Evolutionary conservation across 2,888 invertebrate species (phyloP).

Genomic region (Pelosia muscerda): DNA sequence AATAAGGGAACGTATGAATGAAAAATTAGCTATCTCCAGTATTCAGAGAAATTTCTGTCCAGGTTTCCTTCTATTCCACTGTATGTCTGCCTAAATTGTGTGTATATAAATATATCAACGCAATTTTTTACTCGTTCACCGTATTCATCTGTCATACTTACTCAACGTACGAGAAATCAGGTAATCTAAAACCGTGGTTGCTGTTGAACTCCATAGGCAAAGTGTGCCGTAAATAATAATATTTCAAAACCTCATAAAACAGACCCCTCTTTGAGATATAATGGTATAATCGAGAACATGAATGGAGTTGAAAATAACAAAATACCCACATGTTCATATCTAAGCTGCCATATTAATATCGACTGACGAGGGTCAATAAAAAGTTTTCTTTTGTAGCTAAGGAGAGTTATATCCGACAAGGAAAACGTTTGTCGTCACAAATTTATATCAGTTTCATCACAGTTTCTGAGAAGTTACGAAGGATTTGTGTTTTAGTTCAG

Average conservation of each 20-base stretch:
- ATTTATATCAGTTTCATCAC: slow-evolving; percentile 1
- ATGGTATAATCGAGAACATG: background rate
- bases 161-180: too few species aligned
- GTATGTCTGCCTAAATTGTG: too few species aligned
- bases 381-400: slow-evolving; percentile 34
- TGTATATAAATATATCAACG: too few species aligned
- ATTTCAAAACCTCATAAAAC: background rate
- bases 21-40: too few species aligned
- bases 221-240: too few species aligned
- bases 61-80: too few species aligned
- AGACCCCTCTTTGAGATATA: background rate
- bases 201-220: too few species aligned
- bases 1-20: too few species aligned
- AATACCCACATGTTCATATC: slow-evolving; percentile 1
- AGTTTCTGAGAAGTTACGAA: background rate
- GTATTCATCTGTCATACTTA: too few species aligned
- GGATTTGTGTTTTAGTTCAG: background rate
- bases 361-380: slow-evolving; percentile 27
- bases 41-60: too few species aligned
- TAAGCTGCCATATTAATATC: slow-evolving; percentile 20
- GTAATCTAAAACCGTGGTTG: too few species aligned
- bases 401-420: slow-evolving; percentile 32
- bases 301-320: background rate
- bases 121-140: too few species aligned
- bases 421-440: slow-evolving; percentile 28